Evolutionary conservation across 2,888 invertebrate genomes (phyloP).

Genomic region (Osedax frankpressi): DNA sequence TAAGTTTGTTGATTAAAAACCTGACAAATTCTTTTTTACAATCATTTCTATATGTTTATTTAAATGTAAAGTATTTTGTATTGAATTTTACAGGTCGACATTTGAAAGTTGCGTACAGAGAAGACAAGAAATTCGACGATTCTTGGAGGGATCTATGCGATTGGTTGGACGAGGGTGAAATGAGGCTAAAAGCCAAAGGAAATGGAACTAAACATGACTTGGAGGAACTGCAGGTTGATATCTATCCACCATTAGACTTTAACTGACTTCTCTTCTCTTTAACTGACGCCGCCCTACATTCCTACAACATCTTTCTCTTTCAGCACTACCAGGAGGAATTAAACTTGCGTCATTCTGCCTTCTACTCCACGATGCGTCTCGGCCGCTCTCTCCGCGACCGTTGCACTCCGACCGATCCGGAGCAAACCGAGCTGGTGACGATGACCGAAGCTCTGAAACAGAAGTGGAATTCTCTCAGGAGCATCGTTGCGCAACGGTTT

Average conservation of each 20-base stretch:
- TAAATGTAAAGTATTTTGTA: too few relatives aligned
- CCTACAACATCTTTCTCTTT: slow-evolving; percentile 9
- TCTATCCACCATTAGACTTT: not conserved
- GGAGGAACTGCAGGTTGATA: slow-evolving; percentile 41
- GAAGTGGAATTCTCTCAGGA: slow-evolving; percentile 44
- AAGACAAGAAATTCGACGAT: slow-evolving; percentile 45
- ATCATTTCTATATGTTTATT: too few relatives aligned
- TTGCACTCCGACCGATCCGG: slow-evolving; percentile 41
- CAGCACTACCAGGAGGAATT: slow-evolving; percentile 43
- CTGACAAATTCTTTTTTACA: too few relatives aligned
- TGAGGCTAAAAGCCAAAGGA: slow-evolving; percentile 29
- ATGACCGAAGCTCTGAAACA: slow-evolving; percentile 45
- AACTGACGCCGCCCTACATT: not conserved
- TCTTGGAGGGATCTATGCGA: slow-evolving; percentile 41
- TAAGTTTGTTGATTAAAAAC: too few relatives aligned
- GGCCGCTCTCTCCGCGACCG: slow-evolving; percentile 44
- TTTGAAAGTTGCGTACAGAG: slow-evolving; percentile 40
- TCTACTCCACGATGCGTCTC: slow-evolving; percentile 44
- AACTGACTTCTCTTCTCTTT: not conserved
- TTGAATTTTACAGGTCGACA: slow-evolving; percentile 26
- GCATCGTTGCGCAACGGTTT: slow-evolving; percentile 31
- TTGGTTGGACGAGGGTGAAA: slow-evolving; percentile 42
- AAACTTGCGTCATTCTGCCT: slow-evolving; percentile 38
- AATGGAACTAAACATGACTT: slow-evolving; percentile 33
- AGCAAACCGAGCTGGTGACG: slow-evolving; percentile 37